Conservation (phyloP, 2,113 vertebrate genomes). For the Carollia perspicillata region DNA sequence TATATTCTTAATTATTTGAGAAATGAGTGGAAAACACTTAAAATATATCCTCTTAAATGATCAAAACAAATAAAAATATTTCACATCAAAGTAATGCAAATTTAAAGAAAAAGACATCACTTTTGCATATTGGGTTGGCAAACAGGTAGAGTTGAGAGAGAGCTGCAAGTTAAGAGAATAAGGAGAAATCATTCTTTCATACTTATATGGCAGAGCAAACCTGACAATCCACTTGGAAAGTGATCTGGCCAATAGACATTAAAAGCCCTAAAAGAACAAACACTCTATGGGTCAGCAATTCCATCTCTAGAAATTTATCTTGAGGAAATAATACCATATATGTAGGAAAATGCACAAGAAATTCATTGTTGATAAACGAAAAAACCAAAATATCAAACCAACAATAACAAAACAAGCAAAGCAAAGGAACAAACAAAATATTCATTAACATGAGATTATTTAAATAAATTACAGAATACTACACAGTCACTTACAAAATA, state of each 20-base stretch:
- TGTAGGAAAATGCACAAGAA: background rate
- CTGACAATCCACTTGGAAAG: background rate
- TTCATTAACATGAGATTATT: background rate
- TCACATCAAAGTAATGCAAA: background rate
- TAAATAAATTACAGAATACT: slow-evolving; percentile 33
- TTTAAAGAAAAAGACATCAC: background rate
- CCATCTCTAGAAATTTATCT: slow-evolving; percentile 11
- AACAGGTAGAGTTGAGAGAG: background rate
- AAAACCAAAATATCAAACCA: background rate
- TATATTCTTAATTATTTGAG: background rate
- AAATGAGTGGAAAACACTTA: background rate
- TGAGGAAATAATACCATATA: slow-evolving; percentile 22
- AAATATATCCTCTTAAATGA: background rate
- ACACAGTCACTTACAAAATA: background rate
- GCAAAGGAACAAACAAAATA: slow-evolving; percentile 39
- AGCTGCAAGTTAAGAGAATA: background rate
- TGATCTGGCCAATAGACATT: background rate
- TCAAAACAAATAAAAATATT: background rate
- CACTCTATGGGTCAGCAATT: background rate
- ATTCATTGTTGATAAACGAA: slow-evolving; percentile 11
- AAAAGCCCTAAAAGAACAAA: background rate
- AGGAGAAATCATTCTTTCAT: background rate
- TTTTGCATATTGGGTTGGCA: background rate
- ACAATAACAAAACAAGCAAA: slow-evolving; percentile 8
- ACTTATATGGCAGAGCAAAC: background rate